Evolutionary conservation across 2,797 vertebrate genomes (phyloP).

Genomic region (Schizothorax lantsangensis): DNA sequence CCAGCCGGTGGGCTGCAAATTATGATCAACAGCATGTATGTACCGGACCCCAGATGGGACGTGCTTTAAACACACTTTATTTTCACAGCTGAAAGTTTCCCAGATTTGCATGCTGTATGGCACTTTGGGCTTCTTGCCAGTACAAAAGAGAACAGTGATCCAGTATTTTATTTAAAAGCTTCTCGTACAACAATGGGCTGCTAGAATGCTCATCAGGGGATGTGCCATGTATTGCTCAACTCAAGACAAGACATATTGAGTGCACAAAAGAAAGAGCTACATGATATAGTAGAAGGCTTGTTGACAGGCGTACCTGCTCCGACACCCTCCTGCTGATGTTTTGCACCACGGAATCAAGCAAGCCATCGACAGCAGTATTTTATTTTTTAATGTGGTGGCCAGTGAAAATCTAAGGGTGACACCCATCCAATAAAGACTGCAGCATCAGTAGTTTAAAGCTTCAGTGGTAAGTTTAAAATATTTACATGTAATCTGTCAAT

Average conservation of each 20-base stretch:
- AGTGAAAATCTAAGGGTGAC: neutral
- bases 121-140: slow-evolving; percentile 71
- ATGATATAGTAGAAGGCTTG: slow-evolving; percentile 49
- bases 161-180: slow-evolving; percentile 79
- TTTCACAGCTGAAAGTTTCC: slow-evolving; percentile 64
- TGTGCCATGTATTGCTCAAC: slow-evolving; percentile 26
- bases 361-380: slow-evolving; percentile 12
- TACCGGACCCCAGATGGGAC: slow-evolving; percentile 67
- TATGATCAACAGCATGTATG: slow-evolving; percentile 50
- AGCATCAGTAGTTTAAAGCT: neutral
- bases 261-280: slow-evolving; percentile 46
- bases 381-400: neutral
- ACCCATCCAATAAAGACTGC: neutral
- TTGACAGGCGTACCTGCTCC: slow-evolving; percentile 25
- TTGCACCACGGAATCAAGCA: slow-evolving; percentile 29
- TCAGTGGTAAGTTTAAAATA: neutral
- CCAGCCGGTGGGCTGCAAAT: slow-evolving; percentile 46
- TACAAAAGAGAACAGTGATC: slow-evolving; percentile 64
- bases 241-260: slow-evolving; percentile 38
- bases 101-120: slow-evolving; percentile 72
- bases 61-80: slow-evolving; percentile 66
- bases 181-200: slow-evolving; percentile 68
- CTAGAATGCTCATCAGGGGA: slow-evolving; percentile 35
- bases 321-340: slow-evolving; percentile 37
- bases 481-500: neutral